Evolutionary conservation across 2,113 vertebrate genomes (phyloP), one percentile per base, ranked within the genome.

Genomic region (Gallinago undulata): DNA sequence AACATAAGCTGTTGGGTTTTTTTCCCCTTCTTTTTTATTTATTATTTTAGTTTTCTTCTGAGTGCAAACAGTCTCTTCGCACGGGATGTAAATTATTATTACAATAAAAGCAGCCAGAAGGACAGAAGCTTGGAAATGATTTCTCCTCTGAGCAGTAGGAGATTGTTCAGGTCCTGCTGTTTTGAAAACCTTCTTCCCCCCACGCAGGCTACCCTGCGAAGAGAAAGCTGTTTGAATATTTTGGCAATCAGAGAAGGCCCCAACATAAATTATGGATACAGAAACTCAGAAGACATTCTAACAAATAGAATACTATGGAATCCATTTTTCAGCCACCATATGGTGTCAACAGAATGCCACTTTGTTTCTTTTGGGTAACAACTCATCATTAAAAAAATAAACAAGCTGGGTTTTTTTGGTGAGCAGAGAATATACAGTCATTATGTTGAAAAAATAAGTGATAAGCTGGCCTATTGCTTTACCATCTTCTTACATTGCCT

Each of bases 321-420:
- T 96, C 95, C 95, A 97, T 97, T 98, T 98, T 98, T 97, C 97
- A 91, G 93, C 96, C 89, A 83, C 97, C 98, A 98, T 98, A 98
- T 98, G 98, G 97, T 97, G 96, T 97, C 97, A 98, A 98, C 97
- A 98, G 97, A 98, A 98, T 97, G 97, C 92, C 95, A 98, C 97
- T 98, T 98, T 97, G 96, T 97, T 98, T 98, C 96, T 97, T 94
- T 96, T 90, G 95, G 94, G 92, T 97, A 98, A 96, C 96, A 97
- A 95, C 92, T 97, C 96, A 95, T 97, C 93, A 97, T 97, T 97
- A 97, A 97, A 97, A 96, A 98, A 98, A 96, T 96, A 98, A 98
- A 97, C 93, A 95, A 85, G 91, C 87, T 97, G 68, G 6, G 2
- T 11, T 70, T 96, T 98, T 97, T 94, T 91, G 37, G 92, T 94